Percentiles rank a stretch among this genome's conserved stretches.
Conservation (phyloP, 2,888 invertebrate genomes). For the Perizoma affinitatum region DNA sequence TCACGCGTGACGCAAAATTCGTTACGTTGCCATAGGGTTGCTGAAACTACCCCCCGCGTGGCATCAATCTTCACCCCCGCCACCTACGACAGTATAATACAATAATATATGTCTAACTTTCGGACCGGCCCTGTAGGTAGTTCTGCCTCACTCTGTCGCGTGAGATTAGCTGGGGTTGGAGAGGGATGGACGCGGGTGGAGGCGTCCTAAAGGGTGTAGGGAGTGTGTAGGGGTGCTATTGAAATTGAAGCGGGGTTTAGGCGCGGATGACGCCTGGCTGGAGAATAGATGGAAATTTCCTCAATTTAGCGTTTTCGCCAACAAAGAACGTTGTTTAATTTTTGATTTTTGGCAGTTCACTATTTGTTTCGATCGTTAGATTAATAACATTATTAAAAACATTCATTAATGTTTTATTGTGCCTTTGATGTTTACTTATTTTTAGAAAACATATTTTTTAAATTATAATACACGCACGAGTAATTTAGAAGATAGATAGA, state of each 20-base stretch:
- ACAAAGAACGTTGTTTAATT: conserved; percentile 83
- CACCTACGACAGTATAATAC: conserved; percentile 83
- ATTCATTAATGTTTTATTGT: too few species aligned
- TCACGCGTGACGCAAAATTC: conserved; percentile 76
- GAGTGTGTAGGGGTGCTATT: conserved; percentile 82
- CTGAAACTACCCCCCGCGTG: conserved; percentile 74
- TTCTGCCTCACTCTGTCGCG: conserved; percentile 51
- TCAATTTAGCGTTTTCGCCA: conserved; percentile 84
- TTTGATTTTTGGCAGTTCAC: conserved; percentile 78
- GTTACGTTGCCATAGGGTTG: conserved; percentile 80
- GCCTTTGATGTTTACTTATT: too few species aligned
- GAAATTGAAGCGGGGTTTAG: conserved; percentile 84
- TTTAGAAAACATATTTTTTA: too few species aligned
- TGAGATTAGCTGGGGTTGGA: conserved; percentile 45
- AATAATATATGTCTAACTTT: conserved; percentile 84
- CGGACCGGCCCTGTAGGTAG: conserved; percentile 83
- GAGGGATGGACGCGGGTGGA: conserved; percentile 62
- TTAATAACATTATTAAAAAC: too few species aligned
- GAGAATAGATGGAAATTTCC: conserved; percentile 85
- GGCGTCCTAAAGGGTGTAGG: conserved; percentile 84
- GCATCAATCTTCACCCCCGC: conserved; percentile 83
- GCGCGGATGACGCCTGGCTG: conserved; percentile 83
- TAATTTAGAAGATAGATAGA: too few species aligned
- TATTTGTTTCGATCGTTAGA: conserved; percentile 55
- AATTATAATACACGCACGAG: too few species aligned